phyloP scores from a whole-genome alignment of 2,797 vertebrate species.

The Coilia nasus region DNA sequence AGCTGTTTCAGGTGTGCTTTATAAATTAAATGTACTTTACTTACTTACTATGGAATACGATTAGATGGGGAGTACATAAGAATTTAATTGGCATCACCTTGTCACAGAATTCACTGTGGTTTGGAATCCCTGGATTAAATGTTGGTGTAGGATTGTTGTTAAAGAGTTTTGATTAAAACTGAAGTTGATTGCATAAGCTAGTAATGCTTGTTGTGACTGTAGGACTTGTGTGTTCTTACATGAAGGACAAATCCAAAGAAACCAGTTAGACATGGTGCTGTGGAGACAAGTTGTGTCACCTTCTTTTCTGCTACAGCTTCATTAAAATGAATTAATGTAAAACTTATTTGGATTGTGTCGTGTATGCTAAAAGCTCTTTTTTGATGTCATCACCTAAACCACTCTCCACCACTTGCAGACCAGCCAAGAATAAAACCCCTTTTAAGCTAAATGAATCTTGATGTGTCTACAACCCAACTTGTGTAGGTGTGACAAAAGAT shows the following conservation, averaged over 20 bases:
- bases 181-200: slow-evolving; percentile 7
- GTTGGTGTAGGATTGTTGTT: background rate
- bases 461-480: background rate
- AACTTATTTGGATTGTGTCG: too few species aligned
- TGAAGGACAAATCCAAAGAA: background rate
- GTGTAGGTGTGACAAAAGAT: background rate
- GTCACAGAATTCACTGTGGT: background rate
- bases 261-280: background rate
- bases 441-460: background rate
- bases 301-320: too few species aligned
- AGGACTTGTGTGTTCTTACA: background rate
- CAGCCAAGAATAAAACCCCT: background rate
- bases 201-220: background rate
- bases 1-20: too few species aligned
- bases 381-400: background rate
- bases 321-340: too few species aligned
- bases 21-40: too few species aligned
- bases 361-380: background rate
- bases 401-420: background rate
- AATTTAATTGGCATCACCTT: background rate
- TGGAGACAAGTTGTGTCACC: background rate
- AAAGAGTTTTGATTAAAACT: background rate
- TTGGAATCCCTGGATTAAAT: background rate
- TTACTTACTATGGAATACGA: too few species aligned
- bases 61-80: background rate